Evolutionary conservation across 2,113 vertebrate genomes (phyloP), one percentile per base, ranked within the genome.

Genomic region (Macrotus californicus): DNA sequence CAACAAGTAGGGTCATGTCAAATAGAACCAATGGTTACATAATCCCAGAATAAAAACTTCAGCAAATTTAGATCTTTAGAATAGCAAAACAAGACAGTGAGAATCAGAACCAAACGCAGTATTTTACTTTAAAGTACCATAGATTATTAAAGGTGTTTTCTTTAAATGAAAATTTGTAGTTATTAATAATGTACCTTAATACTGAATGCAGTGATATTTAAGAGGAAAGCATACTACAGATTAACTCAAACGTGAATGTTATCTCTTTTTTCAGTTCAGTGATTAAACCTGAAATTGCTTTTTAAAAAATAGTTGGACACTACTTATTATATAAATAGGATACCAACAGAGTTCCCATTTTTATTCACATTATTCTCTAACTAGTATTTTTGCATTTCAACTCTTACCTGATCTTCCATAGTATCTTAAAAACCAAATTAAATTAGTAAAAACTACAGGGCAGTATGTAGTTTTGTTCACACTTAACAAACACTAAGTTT

Each of bases 211-310:
- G 48, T 84, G 31, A 95, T 70, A 94, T 88, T 93, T 41, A 97
- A 93, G 79, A 91, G 87, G 91, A 96, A 96, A 64, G 39, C 5
- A 94, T 34, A 96, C 88, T 96, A 97, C 90, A 96, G 94, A 97
- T 92, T 36, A 97, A 76, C 14, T 89, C 15, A 52, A 96, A 98
- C 89, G 95, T 97, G 13, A 19, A 93, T 94, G 94, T n/a, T 92
- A 96, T 81, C 87, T 97, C 88, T 89, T 96, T 98, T 87, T 98
- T 98, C 73, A 98, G 95, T 94, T 98, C 97, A 97, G 97, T 97
- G 94, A 96, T 97, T 93, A 98, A 73, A 94, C 96, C 86, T 85
- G 95, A 98, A 98, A 97, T 6, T 90, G 82, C 72, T 96, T 97
- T 93, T 14, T 43, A 95, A 94, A 84, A 92, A 94, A 59, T 16